Evolutionary conservation across 2,888 invertebrate species (phyloP), one percentile per base, ranked within the genome.

Genomic region (Epirrhoe tristata): DNA sequence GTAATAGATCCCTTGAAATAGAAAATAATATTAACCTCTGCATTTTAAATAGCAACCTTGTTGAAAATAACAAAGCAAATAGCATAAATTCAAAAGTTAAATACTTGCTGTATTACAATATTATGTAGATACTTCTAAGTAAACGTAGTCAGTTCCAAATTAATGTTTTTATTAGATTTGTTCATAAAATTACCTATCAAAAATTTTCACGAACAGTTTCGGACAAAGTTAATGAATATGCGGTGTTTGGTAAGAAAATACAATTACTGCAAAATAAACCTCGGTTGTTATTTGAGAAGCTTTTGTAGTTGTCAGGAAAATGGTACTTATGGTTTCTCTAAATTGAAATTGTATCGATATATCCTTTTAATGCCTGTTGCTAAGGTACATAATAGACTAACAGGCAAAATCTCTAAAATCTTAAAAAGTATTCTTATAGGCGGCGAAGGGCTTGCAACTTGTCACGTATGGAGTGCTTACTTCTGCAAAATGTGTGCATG

Each of bases 211-310:
- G 69, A 17, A 51, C 70, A 70, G 66, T 74, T 77, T 70, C 59
- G 73, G 67, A 52, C 62, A 58, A 63, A 58, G 69, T 71, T 67
- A 72, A 71, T 60, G 61, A 66, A 62, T 67, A 72, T 68, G 71
- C 65, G 65, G 57, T 78, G 74, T 82, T 81, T 77, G 70, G 68
- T 74, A 77, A 78, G 78, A 80, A 81, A 83, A 84, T 78, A 84
- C 79, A 84, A 85, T 83, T 81, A 81, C 77, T 67, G 71, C 64
- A 71, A 74, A 79, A 81, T 79, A 83, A 80, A 80, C 78, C 74
- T 71, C 67, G 62, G 70, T 75, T 77, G 79, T 79, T 73, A 73
- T 74, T 73, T 31, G 58, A 70, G 62, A 64, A 67, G 68, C 67
- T 73, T 70, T 68, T 62, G 66, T 69, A 66, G 59, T 70, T 58